Percentiles rank a stretch among this genome's conserved stretches.
phyloP scores from a whole-genome alignment of 92 coral and sea anemone genomes.

The Umimayanthus chanpuru region DNA sequence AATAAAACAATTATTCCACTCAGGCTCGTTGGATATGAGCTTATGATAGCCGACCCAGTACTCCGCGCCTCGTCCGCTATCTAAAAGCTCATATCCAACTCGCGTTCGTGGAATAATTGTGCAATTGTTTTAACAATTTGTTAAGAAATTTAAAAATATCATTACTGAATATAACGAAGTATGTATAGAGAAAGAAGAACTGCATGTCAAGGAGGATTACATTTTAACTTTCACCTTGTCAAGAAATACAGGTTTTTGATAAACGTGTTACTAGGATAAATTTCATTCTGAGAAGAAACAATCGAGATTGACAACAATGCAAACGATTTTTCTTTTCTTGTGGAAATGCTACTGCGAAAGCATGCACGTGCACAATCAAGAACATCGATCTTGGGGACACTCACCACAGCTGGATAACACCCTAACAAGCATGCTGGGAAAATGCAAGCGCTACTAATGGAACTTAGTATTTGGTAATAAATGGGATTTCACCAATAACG shows the following conservation, averaged over 20 bases:
- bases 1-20: no score
- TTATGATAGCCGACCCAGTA: no score
- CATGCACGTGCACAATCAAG: slow-evolving; percentile 6
- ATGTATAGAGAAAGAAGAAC: no score
- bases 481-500: background rate
- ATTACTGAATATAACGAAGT: no score
- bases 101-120: no score
- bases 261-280: background rate
- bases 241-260: background rate
- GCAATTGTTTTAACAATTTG: no score
- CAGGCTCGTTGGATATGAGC: no score
- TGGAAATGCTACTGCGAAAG: background rate
- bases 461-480: background rate
- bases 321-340: slow-evolving; percentile 35
- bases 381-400: background rate
- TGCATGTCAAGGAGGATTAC: no score
- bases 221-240: no score
- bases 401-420: slow-evolving; percentile 2
- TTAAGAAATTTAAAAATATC: no score
- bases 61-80: no score
- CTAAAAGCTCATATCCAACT: no score
- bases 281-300: background rate
- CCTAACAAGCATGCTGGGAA: background rate
- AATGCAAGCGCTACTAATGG: background rate
- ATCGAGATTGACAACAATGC: background rate